Evolutionary conservation across 2,113 vertebrate genomes (phyloP), one percentile per base, ranked within the genome.

Genomic region (Entelurus aequoreus): DNA sequence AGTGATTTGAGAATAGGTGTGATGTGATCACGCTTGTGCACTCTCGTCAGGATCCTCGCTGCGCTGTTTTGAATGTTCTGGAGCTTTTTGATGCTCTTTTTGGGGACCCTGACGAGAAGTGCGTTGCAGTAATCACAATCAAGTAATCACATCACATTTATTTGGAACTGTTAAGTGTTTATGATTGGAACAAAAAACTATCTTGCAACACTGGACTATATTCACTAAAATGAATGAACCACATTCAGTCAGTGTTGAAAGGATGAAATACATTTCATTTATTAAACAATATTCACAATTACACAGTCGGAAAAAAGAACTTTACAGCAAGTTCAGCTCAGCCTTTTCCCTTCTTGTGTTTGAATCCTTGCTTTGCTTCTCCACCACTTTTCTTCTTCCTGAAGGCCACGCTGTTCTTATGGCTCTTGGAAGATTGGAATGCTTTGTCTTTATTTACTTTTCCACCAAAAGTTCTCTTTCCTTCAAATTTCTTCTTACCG

Each of bases 291-390:
- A 9, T 9, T 3, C 2, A 42, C 40, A 42, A 42, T 9, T 42
- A 42, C 8, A 42, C 42, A 46, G 42, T 46, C 10, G 10, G 5
- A 46, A 46, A 12, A 4, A 46, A 11, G 12, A 11, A 46, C 42
- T 12, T 42, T 42, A 42, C 40, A 8, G 40, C 40, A 42, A 46
- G 42, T 5, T 3, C 42, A 11, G 5, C 4, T 90, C 76, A 90
- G 19, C 84, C 68, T 68, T 80, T 90, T 10, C 86, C 83, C 19
- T 87, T 88, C 68, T 71, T 90, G 66, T 78, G 78, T 83, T 74
- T 88, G 21, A 88, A 90, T 59, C 81, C 76, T 46, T 76, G 76
- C 56, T 84, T 89, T 6, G 42, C 66, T 19, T 74, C 77, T 4
- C 66, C 56, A 6, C 63, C 54, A 8, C 68, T 69, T 8, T 60